These are phyloP conservation scores for Phania funesta DNA, from an alignment of 2,888 invertebrate genomes.

Conservation along the genomic window DNA sequence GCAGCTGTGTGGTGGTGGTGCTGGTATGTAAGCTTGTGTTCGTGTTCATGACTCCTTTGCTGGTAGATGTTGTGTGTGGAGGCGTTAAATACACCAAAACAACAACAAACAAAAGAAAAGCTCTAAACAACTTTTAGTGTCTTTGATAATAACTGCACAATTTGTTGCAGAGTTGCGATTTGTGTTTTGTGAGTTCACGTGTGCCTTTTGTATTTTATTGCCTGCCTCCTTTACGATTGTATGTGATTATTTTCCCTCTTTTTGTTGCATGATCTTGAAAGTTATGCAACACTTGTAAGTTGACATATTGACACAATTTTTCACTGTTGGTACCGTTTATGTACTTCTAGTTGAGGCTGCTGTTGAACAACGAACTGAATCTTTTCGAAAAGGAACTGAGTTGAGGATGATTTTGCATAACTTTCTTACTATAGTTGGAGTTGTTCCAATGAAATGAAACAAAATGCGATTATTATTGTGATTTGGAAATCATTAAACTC, in stretches of 20 bases:
- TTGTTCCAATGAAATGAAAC: neutral
- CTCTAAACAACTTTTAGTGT: slow-evolving; percentile 37
- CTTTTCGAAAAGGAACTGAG: neutral
- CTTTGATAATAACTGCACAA: slow-evolving; percentile 59
- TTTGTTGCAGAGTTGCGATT: slow-evolving; percentile 19
- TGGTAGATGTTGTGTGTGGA: slow-evolving; percentile 35
- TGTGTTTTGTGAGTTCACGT: slow-evolving; percentile 21
- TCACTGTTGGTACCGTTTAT: slow-evolving; percentile 16
- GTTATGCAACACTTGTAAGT: slow-evolving; percentile 67
- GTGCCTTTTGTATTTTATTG: slow-evolving; percentile 29
- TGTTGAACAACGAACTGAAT: neutral
- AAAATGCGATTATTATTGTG: neutral
- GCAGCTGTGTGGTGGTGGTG: neutral
- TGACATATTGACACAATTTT: slow-evolving; percentile 67
- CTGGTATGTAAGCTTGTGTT: neutral
- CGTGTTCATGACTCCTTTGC: slow-evolving; percentile 47
- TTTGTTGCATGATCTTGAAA: slow-evolving; percentile 62
- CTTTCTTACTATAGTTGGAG: neutral
- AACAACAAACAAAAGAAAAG: neutral
- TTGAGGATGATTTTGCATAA: slow-evolving; percentile 27
- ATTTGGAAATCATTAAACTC: no score
- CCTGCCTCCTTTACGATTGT: slow-evolving; percentile 31
- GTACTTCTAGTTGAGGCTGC: neutral
- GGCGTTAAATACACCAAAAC: slow-evolving; percentile 48
- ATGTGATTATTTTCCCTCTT: slow-evolving; percentile 13